Base-by-base conservation (phyloP, 2,888 invertebrate species). In the Troides oblongomaculatus region DNA sequence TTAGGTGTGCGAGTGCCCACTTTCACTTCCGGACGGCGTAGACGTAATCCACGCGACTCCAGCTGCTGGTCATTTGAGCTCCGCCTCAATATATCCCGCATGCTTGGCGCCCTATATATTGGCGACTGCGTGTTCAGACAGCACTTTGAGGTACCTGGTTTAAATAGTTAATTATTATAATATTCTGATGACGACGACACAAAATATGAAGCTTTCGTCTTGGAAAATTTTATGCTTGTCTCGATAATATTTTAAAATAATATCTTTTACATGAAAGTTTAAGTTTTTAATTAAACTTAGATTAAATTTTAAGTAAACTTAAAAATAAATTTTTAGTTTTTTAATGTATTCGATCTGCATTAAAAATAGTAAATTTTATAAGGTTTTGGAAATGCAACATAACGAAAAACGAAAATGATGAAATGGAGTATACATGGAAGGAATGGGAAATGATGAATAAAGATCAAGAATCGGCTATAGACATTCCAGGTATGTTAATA, bases 1-100 rank as follows among this genome's bases (percentile, higher is more conserved):
- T 18, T 46, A 95, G 95, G 95, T 96, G 64, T 97, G 98, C 84
- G 97, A 97, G 63, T 98, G 98, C 84, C 95, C 96, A 65, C 91
- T 99, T 65, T 96, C 97, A 0, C 85, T 99, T 58, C 98, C 98
- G 0, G 96, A 96, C 71, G 97, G 97, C 5, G 98, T 99, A 12
- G 97, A 98, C 84, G 97, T 99, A 6, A 96, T 98, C 68, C 97
- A 98, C 86, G 99, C 98, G 0, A 95, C 97, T 0, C 98, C 99
- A 0, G 97, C 99, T 0, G 99, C 99, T 0, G 99, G 99, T 0
- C 99, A 99, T 86, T 93, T 99, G 60, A 98, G 99, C 83, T 99
- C 99, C 0, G 98, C 99, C 0, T 98, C 98, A 36, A 98, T 99
- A 79, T 99, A 99, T 90, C 99, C 99, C 6, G 99, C 99, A n/a